phyloP scores from a whole-genome alignment of 92 coral and sea anemone genomes.

The Chrysogorgia sp. region DNA sequence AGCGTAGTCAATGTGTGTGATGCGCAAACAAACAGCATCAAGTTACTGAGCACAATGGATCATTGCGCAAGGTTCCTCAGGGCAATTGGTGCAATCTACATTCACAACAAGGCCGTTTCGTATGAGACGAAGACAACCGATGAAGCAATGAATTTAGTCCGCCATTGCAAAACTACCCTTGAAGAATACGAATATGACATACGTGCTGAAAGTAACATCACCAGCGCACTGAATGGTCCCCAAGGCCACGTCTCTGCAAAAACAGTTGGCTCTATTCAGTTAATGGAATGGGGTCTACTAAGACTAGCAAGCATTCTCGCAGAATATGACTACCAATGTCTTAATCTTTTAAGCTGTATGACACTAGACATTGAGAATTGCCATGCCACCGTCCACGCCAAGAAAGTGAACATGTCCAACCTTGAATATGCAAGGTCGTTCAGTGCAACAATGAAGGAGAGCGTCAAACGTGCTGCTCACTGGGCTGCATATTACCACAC shows the following conservation, averaged over 20 bases:
- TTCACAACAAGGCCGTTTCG: conserved; percentile 20
- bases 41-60: conserved; percentile 50
- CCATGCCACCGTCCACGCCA: conserved; percentile 37
- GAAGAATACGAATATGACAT: conserved; percentile 33
- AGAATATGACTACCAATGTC: conserved; percentile 34
- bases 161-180: background rate
- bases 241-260: conserved; percentile 33
- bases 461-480: conserved; percentile 30
- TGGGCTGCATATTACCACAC: conserved; percentile 58
- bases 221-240: conserved; percentile 50
- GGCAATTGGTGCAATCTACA: conserved; percentile 27
- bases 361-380: conserved; percentile 36
- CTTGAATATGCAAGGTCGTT: conserved; percentile 46
- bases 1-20: conserved; percentile 52
- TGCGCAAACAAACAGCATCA: conserved; percentile 60
- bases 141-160: conserved; percentile 29
- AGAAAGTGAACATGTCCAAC: conserved; percentile 39
- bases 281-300: conserved; percentile 43
- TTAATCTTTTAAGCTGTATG: conserved; percentile 39
- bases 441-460: conserved; percentile 50
- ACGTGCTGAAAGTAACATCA: conserved; percentile 39
- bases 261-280: conserved; percentile 51
- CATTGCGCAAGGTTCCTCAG: conserved; percentile 48
- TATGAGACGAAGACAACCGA: conserved; percentile 16
- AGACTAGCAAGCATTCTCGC: conserved; percentile 22